Percentiles rank a stretch among this genome's conserved stretches.
These are phyloP conservation scores for Diplogasteroides magnus DNA, from an alignment of 1,140 invertebrate species.

Conservation along the genomic window DNA sequence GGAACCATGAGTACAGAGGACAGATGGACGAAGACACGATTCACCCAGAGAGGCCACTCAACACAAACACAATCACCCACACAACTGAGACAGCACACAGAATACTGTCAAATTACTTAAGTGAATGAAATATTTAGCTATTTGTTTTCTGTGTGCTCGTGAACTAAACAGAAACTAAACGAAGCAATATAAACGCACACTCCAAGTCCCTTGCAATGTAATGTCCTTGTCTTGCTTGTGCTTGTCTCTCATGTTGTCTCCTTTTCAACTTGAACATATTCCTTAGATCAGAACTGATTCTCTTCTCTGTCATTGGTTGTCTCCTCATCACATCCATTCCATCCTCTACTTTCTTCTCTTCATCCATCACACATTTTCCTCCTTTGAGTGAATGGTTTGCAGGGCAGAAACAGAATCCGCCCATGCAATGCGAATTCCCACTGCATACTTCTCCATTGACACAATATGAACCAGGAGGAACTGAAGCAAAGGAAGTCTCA, in stretches of 20 bases:
- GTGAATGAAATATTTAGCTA: too few relatives aligned
- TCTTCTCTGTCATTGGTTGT: conserved; percentile 1
- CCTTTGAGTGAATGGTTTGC: conserved; percentile 19
- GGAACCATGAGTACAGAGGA: background rate
- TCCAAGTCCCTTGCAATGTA: too few relatives aligned
- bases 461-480: conserved; percentile 32
- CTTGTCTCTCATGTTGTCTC: too few relatives aligned
- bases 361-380: conserved; percentile 18
- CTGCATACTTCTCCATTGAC: conserved; percentile 30
- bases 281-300: conserved; percentile 2
- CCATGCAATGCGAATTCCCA: conserved; percentile 26
- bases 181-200: too few relatives aligned
- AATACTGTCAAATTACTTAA: too few relatives aligned
- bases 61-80: background rate
- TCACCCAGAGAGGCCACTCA: background rate
- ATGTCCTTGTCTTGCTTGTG: too few relatives aligned
- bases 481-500: conserved; percentile 5
- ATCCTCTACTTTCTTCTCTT: too few relatives aligned
- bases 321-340: too few relatives aligned
- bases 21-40: background rate
- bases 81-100: too few relatives aligned
- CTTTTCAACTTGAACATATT: too few relatives aligned
- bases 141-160: too few relatives aligned
- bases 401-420: conserved; percentile 35
- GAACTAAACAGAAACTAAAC: too few relatives aligned